These are phyloP conservation scores for Propithecus perrieri DNA, from an alignment of 2,797 vertebrate species.

Conservation along the genomic window DNA sequence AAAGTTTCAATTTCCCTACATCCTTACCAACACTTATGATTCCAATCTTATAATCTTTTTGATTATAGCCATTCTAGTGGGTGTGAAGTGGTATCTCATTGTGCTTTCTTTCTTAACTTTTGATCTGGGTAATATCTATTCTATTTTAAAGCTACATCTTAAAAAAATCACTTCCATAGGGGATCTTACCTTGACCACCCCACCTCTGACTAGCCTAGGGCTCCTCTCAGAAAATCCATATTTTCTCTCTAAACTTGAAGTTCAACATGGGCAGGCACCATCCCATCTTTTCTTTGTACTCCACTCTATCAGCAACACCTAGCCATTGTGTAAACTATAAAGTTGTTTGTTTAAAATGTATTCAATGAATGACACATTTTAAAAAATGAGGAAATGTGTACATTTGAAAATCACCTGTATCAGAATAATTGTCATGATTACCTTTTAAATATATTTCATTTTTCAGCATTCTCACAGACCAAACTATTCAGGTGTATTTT, in stretches of 20 bases:
- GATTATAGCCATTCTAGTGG: neutral
- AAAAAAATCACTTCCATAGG: neutral
- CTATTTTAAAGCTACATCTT: neutral
- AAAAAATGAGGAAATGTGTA: neutral
- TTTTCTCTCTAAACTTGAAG: neutral
- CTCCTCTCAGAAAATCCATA: neutral
- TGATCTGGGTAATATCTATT: neutral
- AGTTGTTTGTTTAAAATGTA: neutral
- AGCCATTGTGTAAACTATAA: neutral
- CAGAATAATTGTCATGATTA: neutral
- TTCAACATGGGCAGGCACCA: neutral
- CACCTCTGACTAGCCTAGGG: neutral
- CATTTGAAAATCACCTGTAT: neutral
- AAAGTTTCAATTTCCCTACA: neutral
- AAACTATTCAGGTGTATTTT: neutral
- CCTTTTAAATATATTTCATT: conserved; percentile 13
- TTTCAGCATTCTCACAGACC: neutral
- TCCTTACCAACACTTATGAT: neutral
- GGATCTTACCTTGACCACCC: neutral
- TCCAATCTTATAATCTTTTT: neutral
- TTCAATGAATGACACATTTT: neutral
- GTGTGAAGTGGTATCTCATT: neutral
- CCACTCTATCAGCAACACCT: neutral
- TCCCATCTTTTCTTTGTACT: neutral
- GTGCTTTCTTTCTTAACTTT: neutral